These are phyloP conservation scores for Trachelipus rathkii DNA, from an alignment of 1,140 invertebrate genomes.

Conservation along the genomic window DNA sequence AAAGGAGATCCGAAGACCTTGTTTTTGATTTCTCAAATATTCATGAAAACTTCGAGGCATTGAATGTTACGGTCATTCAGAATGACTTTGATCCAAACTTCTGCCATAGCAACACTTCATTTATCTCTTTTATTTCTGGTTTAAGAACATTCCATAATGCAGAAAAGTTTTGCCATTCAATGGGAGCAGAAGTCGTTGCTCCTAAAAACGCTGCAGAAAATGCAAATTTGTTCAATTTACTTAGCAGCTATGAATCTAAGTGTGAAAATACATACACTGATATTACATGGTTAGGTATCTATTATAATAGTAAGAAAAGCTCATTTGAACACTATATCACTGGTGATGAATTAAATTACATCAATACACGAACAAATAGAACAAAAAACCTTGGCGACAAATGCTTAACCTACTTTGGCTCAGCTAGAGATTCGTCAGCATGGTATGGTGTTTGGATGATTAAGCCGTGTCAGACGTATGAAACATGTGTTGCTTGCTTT, in stretches of 20 bases:
- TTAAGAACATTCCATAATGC: not conserved
- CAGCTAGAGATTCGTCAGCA: not conserved
- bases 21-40: too few relatives aligned
- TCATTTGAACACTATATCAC: not conserved
- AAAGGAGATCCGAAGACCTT: too few relatives aligned
- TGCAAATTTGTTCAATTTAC: not conserved
- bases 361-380: not conserved
- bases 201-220: not conserved
- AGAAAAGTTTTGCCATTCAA: not conserved
- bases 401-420: not conserved
- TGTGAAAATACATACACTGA: not conserved
- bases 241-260: not conserved
- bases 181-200: not conserved
- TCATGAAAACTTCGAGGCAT: too few relatives aligned
- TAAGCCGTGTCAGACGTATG: constrained; percentile 26
- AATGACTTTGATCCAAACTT: not conserved
- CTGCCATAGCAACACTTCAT: not conserved
- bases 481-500: constrained; percentile 35
- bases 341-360: not conserved
- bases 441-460: constrained; percentile 30
- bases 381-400: not conserved
- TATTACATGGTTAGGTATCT: not conserved
- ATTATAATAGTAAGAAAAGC: not conserved
- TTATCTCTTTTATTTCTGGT: not conserved
- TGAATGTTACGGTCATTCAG: not conserved